Base-by-base conservation (phyloP, 2,888 invertebrate genomes). In the Tetranychus piercei region DNA sequence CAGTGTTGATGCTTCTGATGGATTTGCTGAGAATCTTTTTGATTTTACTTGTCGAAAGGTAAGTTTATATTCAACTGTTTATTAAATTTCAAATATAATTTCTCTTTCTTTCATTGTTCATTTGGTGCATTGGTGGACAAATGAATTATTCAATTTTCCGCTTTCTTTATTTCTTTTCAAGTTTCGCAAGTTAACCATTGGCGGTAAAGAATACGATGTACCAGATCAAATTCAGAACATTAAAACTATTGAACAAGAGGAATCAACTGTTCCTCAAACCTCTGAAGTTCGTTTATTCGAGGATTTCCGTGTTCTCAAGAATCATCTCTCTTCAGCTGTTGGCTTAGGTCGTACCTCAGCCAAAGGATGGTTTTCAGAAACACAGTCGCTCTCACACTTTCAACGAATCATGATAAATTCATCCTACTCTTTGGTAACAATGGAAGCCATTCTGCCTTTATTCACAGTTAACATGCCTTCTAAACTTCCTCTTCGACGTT, bases 21-120 rank as follows among this genome's bases (percentile, higher is more conserved):
- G 73, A 22, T 44, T 44, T 18, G 44, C 73, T 18, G 45, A 44
- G 11, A 73, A 73, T 11, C 15, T 73, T 23, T 64, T 73, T 11
- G 73, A 73, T 55, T 73, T 22, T 23, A 73, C 44, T 44, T 73
- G 73, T 23, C 55, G 64, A n/a, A 69, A 69, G 69, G 69, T 69
- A 69, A 69, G 22, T 34, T 34, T 34, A 34, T 1, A 65, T 65
- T 65, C 65, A 65, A 3, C 6, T 6, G 6, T n/a, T 65, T n/a
- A 65, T 65, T n/a, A 0, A 65, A 65, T 15, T n/a, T 67, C 67
- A 67, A 18, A 22, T 4, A 69, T 7, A 1, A 22, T 6, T 22
- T 20, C 20, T 69, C 11, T 69, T 20, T 7, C n/a, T 67, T 67
- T 67, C 8, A 67, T 22, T 22, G 67, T 67, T 67, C n/a, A 67